phyloP scores from a whole-genome alignment of 92 coral and sea anemone genomes.

The Siderastrea siderea region DNA sequence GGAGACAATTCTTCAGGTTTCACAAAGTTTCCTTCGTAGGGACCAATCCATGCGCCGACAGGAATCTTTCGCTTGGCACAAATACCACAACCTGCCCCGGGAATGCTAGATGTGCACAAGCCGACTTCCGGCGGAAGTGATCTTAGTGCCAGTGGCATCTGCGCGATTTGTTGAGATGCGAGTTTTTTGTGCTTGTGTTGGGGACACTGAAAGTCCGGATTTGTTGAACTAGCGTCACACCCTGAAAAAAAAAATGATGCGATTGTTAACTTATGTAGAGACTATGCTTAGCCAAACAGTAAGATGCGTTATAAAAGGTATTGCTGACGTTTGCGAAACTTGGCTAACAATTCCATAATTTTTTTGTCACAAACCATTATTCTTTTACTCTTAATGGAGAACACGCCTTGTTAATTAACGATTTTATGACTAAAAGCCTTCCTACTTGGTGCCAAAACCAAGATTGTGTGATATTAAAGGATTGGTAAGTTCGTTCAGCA shows the following conservation, averaged over 20 bases:
- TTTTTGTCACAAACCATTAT: no score
- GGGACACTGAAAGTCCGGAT: conserved; percentile 26
- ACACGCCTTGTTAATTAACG: no score
- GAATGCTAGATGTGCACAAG: conserved; percentile 88
- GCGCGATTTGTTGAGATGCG: neutral
- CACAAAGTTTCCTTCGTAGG: conserved; percentile 91
- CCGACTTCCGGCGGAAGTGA: conserved; percentile 95
- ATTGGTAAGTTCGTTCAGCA: no score
- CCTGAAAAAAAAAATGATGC: conserved; percentile 9
- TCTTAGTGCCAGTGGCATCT: conserved; percentile 33
- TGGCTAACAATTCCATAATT: no score
- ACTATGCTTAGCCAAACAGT: no score
- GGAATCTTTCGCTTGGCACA: conserved; percentile 88
- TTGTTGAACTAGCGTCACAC: conserved; percentile 21
- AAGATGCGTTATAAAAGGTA: no score
- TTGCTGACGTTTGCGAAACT: no score
- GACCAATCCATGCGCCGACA: conserved; percentile 97
- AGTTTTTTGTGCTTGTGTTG: conserved; percentile 2
- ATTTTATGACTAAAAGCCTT: no score
- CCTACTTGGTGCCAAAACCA: no score
- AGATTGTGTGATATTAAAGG: no score
- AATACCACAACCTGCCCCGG: conserved; percentile 89
- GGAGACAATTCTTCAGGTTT: conserved; percentile 76
- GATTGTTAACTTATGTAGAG: no score
- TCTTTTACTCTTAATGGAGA: no score